A percentile compares a stretch with the other conserved stretches of the same genome.
These are phyloP conservation scores for Holacanthus passer DNA, from an alignment of 2,113 vertebrate genomes.

Conservation along the genomic window DNA sequence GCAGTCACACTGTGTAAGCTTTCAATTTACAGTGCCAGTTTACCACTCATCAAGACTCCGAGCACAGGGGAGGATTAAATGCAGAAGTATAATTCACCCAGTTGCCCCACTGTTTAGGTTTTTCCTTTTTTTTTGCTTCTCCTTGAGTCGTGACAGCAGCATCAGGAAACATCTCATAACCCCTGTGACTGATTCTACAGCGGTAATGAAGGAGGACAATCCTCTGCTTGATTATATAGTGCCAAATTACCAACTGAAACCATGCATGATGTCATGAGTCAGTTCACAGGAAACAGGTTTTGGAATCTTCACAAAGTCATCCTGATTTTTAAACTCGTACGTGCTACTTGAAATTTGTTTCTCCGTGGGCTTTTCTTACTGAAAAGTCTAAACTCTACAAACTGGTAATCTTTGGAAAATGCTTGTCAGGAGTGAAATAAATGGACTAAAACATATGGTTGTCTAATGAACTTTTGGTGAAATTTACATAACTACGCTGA, in stretches of 20 bases:
- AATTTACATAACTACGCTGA: no score
- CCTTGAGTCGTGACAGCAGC: not conserved
- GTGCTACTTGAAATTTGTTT: not conserved
- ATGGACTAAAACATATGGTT: not conserved
- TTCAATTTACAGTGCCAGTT: constrained; percentile 48
- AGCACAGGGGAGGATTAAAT: constrained; percentile 9
- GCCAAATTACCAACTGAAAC: not conserved
- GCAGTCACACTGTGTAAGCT: constrained; percentile 13
- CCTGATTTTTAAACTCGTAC: no score
- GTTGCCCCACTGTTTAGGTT: not conserved
- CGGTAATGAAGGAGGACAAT: not conserved
- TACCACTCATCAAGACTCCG: constrained; percentile 27
- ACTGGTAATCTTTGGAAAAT: not conserved
- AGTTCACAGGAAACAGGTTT: not conserved
- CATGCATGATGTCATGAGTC: not conserved
- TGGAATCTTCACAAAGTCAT: not conserved
- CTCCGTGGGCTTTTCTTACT: not conserved
- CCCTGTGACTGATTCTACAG: not conserved
- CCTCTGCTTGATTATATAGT: not conserved
- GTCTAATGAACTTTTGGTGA: not conserved
- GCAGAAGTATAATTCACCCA: not conserved
- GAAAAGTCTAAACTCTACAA: not conserved
- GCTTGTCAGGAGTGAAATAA: not conserved
- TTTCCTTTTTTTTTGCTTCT: not conserved
- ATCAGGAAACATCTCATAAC: not conserved